A percentile compares a stretch with the other conserved stretches of the same genome.
Conservation (phyloP, 2,888 invertebrate species). For the Griposia aprilina region DNA sequence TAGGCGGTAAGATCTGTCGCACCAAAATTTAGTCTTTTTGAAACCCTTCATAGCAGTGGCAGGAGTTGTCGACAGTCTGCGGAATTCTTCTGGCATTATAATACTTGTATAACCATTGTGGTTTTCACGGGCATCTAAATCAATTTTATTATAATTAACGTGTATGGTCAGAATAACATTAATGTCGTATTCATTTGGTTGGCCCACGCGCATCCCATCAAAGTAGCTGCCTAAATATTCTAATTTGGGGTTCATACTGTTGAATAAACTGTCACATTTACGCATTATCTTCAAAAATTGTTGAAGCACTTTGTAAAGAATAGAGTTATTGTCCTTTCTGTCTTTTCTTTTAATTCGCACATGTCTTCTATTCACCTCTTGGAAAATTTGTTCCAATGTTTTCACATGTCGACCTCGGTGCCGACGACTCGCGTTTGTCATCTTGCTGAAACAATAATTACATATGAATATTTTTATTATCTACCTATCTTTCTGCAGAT, state of each 20-base stretch:
- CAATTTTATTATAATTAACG: conserved; percentile 76
- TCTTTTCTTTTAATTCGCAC: conserved; percentile 76
- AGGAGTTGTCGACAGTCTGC: conserved; percentile 75
- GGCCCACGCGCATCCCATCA: conserved; percentile 80
- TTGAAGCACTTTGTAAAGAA: conserved; percentile 75
- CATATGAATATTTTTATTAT: conserved; percentile 1
- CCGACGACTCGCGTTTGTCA: conserved; percentile 37
- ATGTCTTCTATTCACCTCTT: conserved; percentile 73
- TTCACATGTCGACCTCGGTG: conserved; percentile 52
- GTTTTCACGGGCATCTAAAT: conserved; percentile 68
- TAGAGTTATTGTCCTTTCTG: conserved; percentile 73
- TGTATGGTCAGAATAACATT: conserved; percentile 78
- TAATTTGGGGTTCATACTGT: conserved; percentile 77
- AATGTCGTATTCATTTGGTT: conserved; percentile 81
- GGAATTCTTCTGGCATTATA: conserved; percentile 80
- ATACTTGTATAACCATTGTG: conserved; percentile 74
- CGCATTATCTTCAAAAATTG: conserved; percentile 75
- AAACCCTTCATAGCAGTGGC: conserved; percentile 75
- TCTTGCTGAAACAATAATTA: conserved; percentile 61
- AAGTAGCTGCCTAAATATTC: conserved; percentile 82
- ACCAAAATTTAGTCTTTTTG: conserved; percentile 77
- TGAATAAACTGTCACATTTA: conserved; percentile 72
- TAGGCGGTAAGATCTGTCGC: conserved; percentile 72
- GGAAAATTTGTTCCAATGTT: conserved; percentile 73
- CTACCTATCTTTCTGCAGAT: neutral